These are phyloP conservation scores for Poeciliopsis presidionis DNA, from an alignment of 2,797 vertebrate genomes.

Conservation along the genomic window DNA sequence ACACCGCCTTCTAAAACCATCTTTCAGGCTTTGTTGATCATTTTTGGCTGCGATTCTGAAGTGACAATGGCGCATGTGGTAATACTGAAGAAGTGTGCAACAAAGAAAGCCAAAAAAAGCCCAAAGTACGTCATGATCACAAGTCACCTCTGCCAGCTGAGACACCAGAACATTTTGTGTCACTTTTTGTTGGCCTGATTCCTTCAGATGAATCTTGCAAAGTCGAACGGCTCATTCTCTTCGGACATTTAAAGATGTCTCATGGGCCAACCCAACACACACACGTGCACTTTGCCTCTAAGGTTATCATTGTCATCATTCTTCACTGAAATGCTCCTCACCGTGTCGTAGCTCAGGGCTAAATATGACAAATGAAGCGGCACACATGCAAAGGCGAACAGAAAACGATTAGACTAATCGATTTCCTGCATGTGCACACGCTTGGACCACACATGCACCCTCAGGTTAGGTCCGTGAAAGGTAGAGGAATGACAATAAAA, in stretches of 20 bases:
- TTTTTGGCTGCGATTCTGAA: constrained; percentile 19
- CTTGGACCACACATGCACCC: constrained; percentile 22
- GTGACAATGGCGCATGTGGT: constrained; percentile 26
- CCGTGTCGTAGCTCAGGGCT: constrained; percentile 40
- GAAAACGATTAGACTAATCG: constrained; percentile 54
- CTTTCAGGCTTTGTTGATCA: constrained; percentile 19
- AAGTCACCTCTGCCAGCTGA: constrained; percentile 20
- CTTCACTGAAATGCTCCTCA: constrained; percentile 35
- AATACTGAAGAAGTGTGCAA: constrained; percentile 5
- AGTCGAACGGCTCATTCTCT: constrained; percentile 20
- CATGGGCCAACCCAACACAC: not conserved
- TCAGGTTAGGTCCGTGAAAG: constrained; percentile 47
- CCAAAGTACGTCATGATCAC: constrained; percentile 24
- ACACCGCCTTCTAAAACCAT: not conserved
- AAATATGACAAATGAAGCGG: constrained; percentile 64
- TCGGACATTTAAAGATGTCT: not conserved
- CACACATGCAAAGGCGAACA: constrained; percentile 39
- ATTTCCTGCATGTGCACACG: constrained; percentile 32
- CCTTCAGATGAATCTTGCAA: constrained; percentile 22
- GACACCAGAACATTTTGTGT: constrained; percentile 23
- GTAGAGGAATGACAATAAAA: constrained; percentile 43
- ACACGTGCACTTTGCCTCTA: constrained; percentile 1
- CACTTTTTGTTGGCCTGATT: constrained; percentile 33
- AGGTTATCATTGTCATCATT: constrained; percentile 54
- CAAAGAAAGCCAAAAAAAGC: constrained; percentile 38